phyloP scores from a whole-genome alignment of 2,888 invertebrate species.

The Linnaemya tessellans region DNA sequence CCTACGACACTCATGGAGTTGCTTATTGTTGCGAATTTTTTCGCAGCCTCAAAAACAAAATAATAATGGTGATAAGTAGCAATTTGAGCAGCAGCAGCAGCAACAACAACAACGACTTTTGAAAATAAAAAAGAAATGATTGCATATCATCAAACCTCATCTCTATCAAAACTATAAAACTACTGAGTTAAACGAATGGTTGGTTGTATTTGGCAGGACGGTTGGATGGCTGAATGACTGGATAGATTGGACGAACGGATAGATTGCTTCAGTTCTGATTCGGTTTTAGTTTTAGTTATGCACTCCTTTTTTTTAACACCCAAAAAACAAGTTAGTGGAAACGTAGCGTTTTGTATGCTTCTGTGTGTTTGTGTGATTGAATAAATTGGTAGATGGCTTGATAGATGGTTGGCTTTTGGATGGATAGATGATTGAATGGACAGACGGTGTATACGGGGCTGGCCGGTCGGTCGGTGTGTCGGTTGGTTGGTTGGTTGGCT shows the following conservation, averaged over 20 bases:
- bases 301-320: conserved; percentile 54
- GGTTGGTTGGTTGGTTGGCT: conserved; percentile 8
- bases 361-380: conserved; percentile 54
- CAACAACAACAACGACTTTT: conserved; percentile 14
- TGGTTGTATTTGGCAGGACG: conserved; percentile 24
- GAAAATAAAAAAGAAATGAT: conserved; percentile 48
- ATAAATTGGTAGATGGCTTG: conserved; percentile 69
- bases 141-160: conserved; percentile 72
- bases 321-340: conserved; percentile 69
- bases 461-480: not conserved
- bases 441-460: not conserved
- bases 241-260: conserved; percentile 1
- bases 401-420: conserved; percentile 42
- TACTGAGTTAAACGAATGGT: conserved; percentile 60
- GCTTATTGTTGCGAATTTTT: conserved; percentile 42
- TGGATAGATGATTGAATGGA: conserved; percentile 55
- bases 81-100: conserved; percentile 55
- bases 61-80: conserved; percentile 72
- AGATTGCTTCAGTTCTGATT: conserved; percentile 62
- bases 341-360: conserved; percentile 15
- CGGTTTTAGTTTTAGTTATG: conserved; percentile 36
- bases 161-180: conserved; percentile 69
- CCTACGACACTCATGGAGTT: conserved; percentile 59
- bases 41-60: conserved; percentile 63
- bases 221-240: conserved; percentile 5